phyloP scores from a whole-genome alignment of 2,888 invertebrate species.

The Parochlus steinenii region DNA sequence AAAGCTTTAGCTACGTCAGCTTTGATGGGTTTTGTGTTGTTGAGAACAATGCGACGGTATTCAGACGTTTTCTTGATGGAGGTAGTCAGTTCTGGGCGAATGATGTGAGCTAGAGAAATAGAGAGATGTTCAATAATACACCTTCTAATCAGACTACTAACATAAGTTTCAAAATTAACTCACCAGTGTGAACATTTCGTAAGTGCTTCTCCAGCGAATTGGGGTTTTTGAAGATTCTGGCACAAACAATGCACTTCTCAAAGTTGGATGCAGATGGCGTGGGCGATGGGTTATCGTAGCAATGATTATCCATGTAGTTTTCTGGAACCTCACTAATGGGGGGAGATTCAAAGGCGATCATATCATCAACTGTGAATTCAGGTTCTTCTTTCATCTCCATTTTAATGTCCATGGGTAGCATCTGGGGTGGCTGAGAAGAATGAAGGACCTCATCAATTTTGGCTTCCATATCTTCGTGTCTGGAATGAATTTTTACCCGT shows the following conservation, averaged over 20 bases:
- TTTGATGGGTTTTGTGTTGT: slow-evolving; percentile 13
- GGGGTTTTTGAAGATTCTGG: slow-evolving; percentile 23
- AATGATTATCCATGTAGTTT: too few relatives aligned
- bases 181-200: slow-evolving; percentile 13
- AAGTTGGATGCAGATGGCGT: slow-evolving; percentile 4
- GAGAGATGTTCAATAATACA: too few relatives aligned
- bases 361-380: too few relatives aligned
- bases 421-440: too few relatives aligned
- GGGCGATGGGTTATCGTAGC: background rate
- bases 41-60: slow-evolving; percentile 11
- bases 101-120: slow-evolving; percentile 9
- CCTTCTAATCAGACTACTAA: too few relatives aligned
- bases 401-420: too few relatives aligned
- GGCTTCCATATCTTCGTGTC: background rate
- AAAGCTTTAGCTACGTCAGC: slow-evolving; percentile 14
- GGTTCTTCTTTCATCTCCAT: too few relatives aligned
- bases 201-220: slow-evolving; percentile 20
- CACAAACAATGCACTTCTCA: slow-evolving; percentile 17
- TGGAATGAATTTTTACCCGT: background rate
- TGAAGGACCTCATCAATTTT: background rate
- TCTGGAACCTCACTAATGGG: too few relatives aligned
- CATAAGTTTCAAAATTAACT: too few relatives aligned
- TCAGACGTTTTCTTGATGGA: slow-evolving; percentile 11
- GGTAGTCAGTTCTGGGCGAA: slow-evolving; percentile 10
- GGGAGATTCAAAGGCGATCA: too few relatives aligned